Evolutionary conservation across 37 sponge, comb jelly and placozoan genomes (phyloP), one percentile per base, ranked within the genome.

Genomic region (Dysidea cf. avara): DNA sequence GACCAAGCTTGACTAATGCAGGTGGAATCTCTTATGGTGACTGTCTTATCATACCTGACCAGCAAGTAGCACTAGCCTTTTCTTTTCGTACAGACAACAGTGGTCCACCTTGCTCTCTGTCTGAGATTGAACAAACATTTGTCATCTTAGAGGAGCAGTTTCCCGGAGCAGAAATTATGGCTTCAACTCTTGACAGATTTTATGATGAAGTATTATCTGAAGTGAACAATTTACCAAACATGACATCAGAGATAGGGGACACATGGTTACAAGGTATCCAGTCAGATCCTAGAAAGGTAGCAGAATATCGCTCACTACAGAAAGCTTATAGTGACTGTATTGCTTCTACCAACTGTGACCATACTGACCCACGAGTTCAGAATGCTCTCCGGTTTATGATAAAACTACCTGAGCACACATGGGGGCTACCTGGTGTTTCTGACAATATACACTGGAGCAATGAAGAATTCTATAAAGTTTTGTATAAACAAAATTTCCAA

Each of bases 51-150:
- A 29, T 78, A 16, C 66, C 62, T 22, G 74, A 48, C 2, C 65
- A 53, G 39, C 36, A 52, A 20, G 14, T 61, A 47, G 82, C 81
- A 4, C 82, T 90, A 0, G 85, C 68, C 7, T 90, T 82, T 84
- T 81, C 81, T 2, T 84, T 90, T 33, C 62, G 90, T 7, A 80
- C 85, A 39, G 90, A 90, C 69, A 90, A 90, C 57, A 80, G 68
- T 14, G 90, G 90, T 3, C 90, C 90, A 2, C 90, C 90, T 18
- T 30, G 11, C 26, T 69, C 76, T 3, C 21, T 75, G 24, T 61
- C 63, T 51, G 87, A 86, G 46, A 68, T 86, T 29, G 55, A 75
- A 50, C 60, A 55, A 18, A 53, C 30, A 38, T 75, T 68, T 39
- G 53, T 53, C n/a, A 69, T 74, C 16, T 7, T 86, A 2, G n/a